Evolutionary conservation across 2,888 invertebrate species (phyloP).

Genomic region (Cryptophagus acutangulus): DNA sequence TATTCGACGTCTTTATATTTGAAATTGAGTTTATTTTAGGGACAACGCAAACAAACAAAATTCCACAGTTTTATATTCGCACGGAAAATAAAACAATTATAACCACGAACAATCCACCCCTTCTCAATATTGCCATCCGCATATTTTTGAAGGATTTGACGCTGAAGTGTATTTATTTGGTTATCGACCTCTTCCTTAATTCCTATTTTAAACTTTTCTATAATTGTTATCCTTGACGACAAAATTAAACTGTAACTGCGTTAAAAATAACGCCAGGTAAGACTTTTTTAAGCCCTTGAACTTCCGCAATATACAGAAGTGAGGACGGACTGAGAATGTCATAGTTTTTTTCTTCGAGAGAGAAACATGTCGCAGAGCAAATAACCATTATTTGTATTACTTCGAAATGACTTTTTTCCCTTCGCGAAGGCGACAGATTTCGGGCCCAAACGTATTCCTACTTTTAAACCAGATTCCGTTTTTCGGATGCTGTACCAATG

Average conservation of each 20-base stretch:
- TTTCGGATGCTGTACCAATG: neutral
- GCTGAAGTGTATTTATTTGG: constrained; percentile 18
- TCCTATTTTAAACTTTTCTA: too few relatives aligned
- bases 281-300: constrained; percentile 15
- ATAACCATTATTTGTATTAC: constrained; percentile 27
- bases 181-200: constrained; percentile 1
- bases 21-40: too few relatives aligned
- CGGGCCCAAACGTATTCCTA: too few relatives aligned
- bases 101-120: constrained; percentile 19
- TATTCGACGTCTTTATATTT: constrained; percentile 29
- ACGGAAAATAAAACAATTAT: too few relatives aligned
- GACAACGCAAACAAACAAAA: too few relatives aligned
- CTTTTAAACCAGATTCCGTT: too few relatives aligned
- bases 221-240: neutral
- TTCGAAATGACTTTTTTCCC: too few relatives aligned
- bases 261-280: constrained; percentile 18
- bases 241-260: constrained; percentile 4
- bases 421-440: too few relatives aligned
- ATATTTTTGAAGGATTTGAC: constrained; percentile 23
- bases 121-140: constrained; percentile 16
- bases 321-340: constrained; percentile 10
- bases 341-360: constrained; percentile 3
- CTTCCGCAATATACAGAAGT: constrained; percentile 14
- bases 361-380: constrained; percentile 20
- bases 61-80: too few relatives aligned